Evolutionary conservation across 2,113 vertebrate species (phyloP).

Genomic region (Procavia capensis): DNA sequence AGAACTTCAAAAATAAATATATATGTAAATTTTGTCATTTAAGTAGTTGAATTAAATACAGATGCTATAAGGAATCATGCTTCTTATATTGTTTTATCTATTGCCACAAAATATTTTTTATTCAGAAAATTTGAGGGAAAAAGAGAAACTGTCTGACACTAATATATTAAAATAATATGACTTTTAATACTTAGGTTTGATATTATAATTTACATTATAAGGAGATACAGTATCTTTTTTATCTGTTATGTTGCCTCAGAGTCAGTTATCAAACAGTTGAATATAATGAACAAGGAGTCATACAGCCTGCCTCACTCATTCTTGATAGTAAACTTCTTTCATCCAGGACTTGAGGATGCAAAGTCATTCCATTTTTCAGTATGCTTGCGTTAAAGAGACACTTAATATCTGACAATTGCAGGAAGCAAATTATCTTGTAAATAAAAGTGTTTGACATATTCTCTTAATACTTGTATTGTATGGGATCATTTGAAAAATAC

Average conservation of each 20-base stretch:
- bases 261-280: not conserved
- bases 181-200: not conserved
- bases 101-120: not conserved
- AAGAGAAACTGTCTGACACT: slow-evolving; percentile 6
- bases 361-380: not conserved
- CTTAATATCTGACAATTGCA: slow-evolving; percentile 1
- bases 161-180: not conserved
- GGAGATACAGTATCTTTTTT: not conserved
- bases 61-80: not conserved
- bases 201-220: not conserved
- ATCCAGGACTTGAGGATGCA: not conserved
- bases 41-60: not conserved
- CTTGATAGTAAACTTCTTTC: slow-evolving; percentile 36
- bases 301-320: not conserved
- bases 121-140: not conserved
- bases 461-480: slow-evolving; percentile 16
- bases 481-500: slow-evolving; percentile 70
- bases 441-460: slow-evolving; percentile 65
- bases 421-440: slow-evolving; percentile 60
- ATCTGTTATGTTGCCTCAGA: not conserved
- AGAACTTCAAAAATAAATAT: slow-evolving; percentile 24
- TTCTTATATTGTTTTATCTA: not conserved
- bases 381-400: slow-evolving; percentile 20
- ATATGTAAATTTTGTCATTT: slow-evolving; percentile 40
- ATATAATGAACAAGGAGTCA: not conserved